These are phyloP conservation scores for Apistogramma diplotaenia DNA, from an alignment of 2,113 vertebrate genomes.

Conservation along the genomic window DNA sequence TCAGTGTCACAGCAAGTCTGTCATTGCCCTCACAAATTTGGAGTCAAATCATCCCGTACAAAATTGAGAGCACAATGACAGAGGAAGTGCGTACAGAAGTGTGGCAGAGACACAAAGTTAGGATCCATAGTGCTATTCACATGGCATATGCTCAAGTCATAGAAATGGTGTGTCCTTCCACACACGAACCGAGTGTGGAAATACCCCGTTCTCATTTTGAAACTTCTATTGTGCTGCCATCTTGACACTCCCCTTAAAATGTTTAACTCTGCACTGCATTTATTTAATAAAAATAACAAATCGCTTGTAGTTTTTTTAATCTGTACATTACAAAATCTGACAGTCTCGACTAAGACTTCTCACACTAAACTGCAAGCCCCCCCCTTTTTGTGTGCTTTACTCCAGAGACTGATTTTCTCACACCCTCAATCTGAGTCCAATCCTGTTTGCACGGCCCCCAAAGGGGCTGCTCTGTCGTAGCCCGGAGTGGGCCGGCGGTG, in stretches of 20 bases:
- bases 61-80: conserved; percentile 36
- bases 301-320: neutral
- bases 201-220: conserved; percentile 32
- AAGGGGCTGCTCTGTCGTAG: conserved; percentile 33
- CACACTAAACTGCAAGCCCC: conserved; percentile 5
- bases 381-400: conserved; percentile 34
- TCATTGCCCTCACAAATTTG: neutral
- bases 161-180: conserved; percentile 55
- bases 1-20: neutral
- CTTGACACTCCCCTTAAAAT: conserved; percentile 12
- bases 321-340: conserved; percentile 14
- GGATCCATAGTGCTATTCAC: conserved; percentile 38
- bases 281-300: neutral
- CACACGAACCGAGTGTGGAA: conserved; percentile 14
- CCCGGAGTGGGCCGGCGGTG: conserved; percentile 35
- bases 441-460: conserved; percentile 64
- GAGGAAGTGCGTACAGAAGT: neutral
- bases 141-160: conserved; percentile 52
- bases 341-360: conserved; percentile 15
- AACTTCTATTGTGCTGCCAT: conserved; percentile 1
- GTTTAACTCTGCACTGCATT: neutral
- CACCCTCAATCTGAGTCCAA: conserved; percentile 58
- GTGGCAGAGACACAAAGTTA: conserved; percentile 50
- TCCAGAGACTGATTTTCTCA: conserved; percentile 61
- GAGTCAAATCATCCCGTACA: neutral